Evolutionary conservation across 2,888 invertebrate genomes (phyloP), one percentile per base, ranked within the genome.

Genomic region (Noctua janthina): DNA sequence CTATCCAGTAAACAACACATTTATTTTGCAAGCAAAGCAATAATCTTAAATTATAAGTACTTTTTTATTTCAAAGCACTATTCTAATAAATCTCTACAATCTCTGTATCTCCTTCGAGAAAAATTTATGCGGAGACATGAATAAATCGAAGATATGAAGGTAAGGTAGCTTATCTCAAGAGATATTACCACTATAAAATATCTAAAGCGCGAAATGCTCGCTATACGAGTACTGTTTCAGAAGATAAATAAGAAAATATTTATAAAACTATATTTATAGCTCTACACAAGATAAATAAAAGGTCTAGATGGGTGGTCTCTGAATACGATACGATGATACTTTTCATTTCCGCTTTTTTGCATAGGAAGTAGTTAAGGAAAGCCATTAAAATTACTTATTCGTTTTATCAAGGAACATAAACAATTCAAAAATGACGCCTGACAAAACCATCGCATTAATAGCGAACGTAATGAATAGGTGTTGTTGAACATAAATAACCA

Each of bases 61-160:
- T 35, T 66, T 76, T 83, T 69, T 81, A 74, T 87, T 84, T 75
- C 56, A 70, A 77, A 64, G n/a, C 10, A 77, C 67, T 71, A 74
- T 81, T 77, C 79, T 73, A 82, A 85, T 86, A 77, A 84, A 82
- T 82, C 69, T 78, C 59, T 46, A 84, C 83, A 82, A 89, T 85
- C 85, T 82, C 74, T 90, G 90, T 89, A 91, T 91, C 91, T 92
- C 92, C 93, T 93, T 93, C 89, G 90, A 76, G 87, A 89, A 86
- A 92, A 95, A 95, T 95, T 95, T 96, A 96, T 95, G 95, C 94
- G 92, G 92, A 86, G 94, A 93, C 95, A 96, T 94, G 96, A 96
- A 96, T 96, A 96, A 95, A 96, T 96, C 95, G 94, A 94, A 95
- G 94, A 95, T 93, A 94, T 95, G 94, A 94, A 94, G 94, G 94